Evolutionary conservation across 2,113 vertebrate genomes (phyloP), one percentile per base, ranked within the genome.

Genomic region (Morone chrysops): DNA sequence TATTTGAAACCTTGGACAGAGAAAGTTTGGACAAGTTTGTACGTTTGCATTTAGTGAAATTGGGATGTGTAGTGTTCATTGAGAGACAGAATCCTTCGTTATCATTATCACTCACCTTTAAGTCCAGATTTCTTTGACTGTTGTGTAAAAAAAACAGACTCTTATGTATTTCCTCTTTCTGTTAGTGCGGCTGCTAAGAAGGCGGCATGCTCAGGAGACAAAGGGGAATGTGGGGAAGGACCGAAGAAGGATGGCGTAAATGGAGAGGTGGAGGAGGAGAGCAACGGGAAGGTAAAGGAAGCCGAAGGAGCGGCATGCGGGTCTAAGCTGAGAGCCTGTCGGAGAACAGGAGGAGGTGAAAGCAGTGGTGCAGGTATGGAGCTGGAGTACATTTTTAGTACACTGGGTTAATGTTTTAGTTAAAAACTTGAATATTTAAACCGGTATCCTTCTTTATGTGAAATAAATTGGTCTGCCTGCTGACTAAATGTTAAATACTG

Each of bases 231-330:
- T 41, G 85, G 86, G 90, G 13, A 93, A 92, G 94, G 5, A 10
- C 54, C 68, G 51, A 91, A 92, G 85, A 87, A 96, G 93, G 95
- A 96, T 83, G 95, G 93, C 18, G 78, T 98, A 80, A 99, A 99
- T 40, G 97, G 98, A 79, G 97, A 99, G 88, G 92, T 95, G 43
- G 96, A 95, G 75, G 93, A 95, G 4, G 94, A 95, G 89, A 92
- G 84, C 85, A 95, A 93, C 16, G 92, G 88, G 14, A 95, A 92
- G 63, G 70, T 56, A 63, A 97, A 97, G 60, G 95, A 82, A 11
- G 86, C 17, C 0, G 70, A 61, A 56, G 84, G 76, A 40, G 87
- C 41, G 0, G 48, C 71, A 0, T 88, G 85, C 9, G 87, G 75
- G 22, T 94, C 93, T 0, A 95, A 94, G 83, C 80, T 93, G 70